Conservation (phyloP, 2,797 vertebrate species). For the Sebastes hubbsi region DNA sequence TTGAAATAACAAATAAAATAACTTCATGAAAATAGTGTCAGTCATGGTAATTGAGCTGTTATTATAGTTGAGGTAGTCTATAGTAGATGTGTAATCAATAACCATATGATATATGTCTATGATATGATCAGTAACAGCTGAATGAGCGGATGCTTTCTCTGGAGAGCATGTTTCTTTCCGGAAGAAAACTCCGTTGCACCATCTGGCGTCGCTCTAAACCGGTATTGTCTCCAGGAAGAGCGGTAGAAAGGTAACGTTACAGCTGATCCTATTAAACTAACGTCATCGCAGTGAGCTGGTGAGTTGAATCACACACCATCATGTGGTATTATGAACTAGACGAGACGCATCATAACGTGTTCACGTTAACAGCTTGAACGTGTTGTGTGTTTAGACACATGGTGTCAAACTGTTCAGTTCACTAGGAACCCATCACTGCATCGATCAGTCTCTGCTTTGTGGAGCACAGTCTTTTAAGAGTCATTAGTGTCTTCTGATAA, state of each 20-base stretch:
- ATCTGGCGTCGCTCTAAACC: neutral
- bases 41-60: too few species aligned
- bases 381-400: neutral
- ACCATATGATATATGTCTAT: too few species aligned
- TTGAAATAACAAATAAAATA: neutral
- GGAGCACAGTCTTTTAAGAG: neutral
- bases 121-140: too few species aligned
- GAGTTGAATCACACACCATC: neutral
- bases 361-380: neutral
- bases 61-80: too few species aligned
- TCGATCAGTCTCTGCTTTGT: neutral
- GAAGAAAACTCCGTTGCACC: conserved; percentile 14
- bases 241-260: neutral
- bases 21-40: neutral
- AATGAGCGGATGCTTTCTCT: neutral
- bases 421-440: neutral
- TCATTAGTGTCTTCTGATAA: neutral
- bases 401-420: neutral
- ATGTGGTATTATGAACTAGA: neutral
- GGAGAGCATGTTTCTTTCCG: conserved; percentile 9
- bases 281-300: too few species aligned
- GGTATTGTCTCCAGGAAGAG: too few species aligned
- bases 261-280: neutral
- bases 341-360: neutral
- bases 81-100: too few species aligned